Conservation (phyloP, 2,113 vertebrate genomes). For the Sitta europaea region DNA sequence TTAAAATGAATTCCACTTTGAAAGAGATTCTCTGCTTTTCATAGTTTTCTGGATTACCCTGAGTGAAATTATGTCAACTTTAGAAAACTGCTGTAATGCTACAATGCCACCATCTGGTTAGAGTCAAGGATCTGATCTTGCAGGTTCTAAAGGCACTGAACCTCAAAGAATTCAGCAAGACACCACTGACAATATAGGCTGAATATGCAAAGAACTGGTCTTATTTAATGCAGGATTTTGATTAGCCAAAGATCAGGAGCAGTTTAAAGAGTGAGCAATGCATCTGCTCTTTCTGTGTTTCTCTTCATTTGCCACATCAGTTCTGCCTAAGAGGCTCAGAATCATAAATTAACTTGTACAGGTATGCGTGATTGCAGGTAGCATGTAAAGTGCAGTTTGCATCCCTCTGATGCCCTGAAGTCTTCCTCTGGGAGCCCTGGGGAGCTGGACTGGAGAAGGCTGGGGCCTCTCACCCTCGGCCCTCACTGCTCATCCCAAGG, state of each 20-base stretch:
- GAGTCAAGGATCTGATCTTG: conserved; percentile 16
- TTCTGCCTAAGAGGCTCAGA: neutral
- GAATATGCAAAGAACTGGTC: neutral
- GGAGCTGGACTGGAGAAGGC: accelerated
- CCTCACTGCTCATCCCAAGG: neutral
- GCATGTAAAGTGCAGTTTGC: neutral
- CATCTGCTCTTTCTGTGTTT: neutral
- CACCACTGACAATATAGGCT: neutral
- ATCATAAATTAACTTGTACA: neutral
- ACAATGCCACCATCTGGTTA: conserved; percentile 67
- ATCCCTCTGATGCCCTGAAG: neutral
- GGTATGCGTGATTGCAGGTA: neutral
- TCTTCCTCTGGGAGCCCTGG: neutral
- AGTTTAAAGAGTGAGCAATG: neutral
- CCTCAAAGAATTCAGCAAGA: conserved; percentile 1
- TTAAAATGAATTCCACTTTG: neutral
- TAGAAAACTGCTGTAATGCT: conserved; percentile 42
- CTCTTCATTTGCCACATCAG: neutral
- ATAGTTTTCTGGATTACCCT: neutral
- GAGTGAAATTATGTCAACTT: neutral
- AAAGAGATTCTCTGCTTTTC: neutral
- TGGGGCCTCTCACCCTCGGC: accelerated
- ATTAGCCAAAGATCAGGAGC: neutral
- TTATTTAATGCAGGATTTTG: neutral
- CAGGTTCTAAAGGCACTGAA: neutral